Conservation (phyloP, 2,888 invertebrate species). For the Tenthredo amoena region DNA sequence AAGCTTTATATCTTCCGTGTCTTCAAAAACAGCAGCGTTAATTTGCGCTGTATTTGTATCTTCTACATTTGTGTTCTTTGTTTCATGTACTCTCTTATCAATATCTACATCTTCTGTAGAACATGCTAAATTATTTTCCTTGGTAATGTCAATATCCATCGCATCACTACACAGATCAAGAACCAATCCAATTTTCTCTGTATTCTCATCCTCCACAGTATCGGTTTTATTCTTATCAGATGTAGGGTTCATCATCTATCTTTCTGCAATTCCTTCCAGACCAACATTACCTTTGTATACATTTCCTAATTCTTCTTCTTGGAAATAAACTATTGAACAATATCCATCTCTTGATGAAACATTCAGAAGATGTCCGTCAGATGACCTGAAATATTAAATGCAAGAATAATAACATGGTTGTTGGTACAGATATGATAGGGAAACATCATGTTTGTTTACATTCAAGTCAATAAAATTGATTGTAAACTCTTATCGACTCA, state of each 20-base stretch:
- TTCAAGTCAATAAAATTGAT: constrained; percentile 10
- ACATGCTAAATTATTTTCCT: constrained; percentile 53
- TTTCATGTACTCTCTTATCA: constrained; percentile 51
- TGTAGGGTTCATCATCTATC: background rate
- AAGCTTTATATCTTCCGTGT: constrained; percentile 82
- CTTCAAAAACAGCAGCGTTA: constrained; percentile 69
- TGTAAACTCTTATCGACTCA: constrained; percentile 68
- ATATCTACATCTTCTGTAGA: constrained; percentile 54
- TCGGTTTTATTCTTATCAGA: background rate
- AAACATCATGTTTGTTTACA: background rate
- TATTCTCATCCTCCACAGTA: background rate
- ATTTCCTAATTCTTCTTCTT: constrained; percentile 85
- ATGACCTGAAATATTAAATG: constrained; percentile 80
- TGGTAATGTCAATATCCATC: constrained; percentile 71
- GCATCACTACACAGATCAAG: constrained; percentile 69
- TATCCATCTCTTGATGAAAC: constrained; percentile 95
- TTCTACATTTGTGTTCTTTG: constrained; percentile 52
- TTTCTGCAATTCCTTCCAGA: constrained; percentile 54
- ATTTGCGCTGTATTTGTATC: constrained; percentile 34
- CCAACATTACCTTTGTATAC: constrained; percentile 76
- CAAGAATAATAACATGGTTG: background rate
- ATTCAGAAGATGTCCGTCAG: constrained; percentile 87
- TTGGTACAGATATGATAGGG: background rate
- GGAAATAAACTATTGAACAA: constrained; percentile 91
- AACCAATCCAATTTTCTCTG: constrained; percentile 43